Conservation (phyloP, 2,797 vertebrate species). For the Pachyuromys duprasi region DNA sequence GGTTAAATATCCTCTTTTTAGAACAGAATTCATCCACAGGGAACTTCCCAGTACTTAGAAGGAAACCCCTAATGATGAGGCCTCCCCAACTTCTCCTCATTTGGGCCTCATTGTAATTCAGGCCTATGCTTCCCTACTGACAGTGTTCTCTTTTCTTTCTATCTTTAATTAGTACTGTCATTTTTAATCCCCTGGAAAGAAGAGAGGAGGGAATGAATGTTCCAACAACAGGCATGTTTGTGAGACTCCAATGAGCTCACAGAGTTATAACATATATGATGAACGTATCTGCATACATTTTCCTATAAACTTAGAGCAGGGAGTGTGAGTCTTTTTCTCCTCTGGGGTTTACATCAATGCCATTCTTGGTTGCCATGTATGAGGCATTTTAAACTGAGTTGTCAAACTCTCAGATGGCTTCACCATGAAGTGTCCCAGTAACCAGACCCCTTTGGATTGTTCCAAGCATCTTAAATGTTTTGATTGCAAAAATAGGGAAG, state of each 20-base stretch:
- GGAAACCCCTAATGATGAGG: background rate
- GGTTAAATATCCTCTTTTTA: background rate
- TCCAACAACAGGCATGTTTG: constrained; percentile 36
- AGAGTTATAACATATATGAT: constrained; percentile 59
- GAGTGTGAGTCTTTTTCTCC: background rate
- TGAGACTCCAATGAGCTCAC: constrained; percentile 72
- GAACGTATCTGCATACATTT: background rate
- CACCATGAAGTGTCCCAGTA: constrained; percentile 77
- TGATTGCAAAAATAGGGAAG: constrained; percentile 84
- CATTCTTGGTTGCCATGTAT: constrained; percentile 63
- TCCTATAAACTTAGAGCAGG: constrained; percentile 8
- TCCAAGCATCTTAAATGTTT: constrained; percentile 84
- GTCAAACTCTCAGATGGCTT: constrained; percentile 85
- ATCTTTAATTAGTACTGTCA: constrained; percentile 81
- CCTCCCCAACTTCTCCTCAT: constrained; percentile 28
- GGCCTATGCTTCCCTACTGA: constrained; percentile 36
- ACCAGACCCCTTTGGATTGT: constrained; percentile 83
- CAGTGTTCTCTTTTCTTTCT: constrained; percentile 63
- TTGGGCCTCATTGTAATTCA: constrained; percentile 73
- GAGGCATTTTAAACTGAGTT: constrained; percentile 79
- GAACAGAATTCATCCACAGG: background rate
- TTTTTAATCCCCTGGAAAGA: constrained; percentile 79
- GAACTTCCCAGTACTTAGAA: constrained; percentile 33
- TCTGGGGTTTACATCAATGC: constrained; percentile 59
- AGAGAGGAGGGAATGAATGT: constrained; percentile 15